These are phyloP conservation scores for Paguma larvata DNA, from an alignment of 2,797 vertebrate genomes.

Conservation along the genomic window DNA sequence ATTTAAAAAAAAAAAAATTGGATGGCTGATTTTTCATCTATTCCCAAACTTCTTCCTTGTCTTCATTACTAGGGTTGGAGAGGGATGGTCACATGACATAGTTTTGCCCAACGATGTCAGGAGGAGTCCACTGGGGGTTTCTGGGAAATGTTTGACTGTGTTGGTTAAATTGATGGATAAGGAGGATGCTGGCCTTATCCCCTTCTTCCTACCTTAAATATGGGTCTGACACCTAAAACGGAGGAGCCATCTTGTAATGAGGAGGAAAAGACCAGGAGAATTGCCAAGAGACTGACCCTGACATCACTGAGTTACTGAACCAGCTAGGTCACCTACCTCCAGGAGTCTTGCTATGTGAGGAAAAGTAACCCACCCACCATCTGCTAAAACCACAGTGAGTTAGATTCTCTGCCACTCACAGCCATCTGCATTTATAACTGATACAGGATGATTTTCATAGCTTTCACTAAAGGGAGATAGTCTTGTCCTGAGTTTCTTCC, in stretches of 20 bases:
- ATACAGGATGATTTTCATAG: neutral
- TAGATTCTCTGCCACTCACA: neutral
- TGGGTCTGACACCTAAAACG: neutral
- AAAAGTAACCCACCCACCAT: neutral
- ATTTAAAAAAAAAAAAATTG: neutral
- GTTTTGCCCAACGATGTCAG: neutral
- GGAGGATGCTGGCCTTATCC: neutral
- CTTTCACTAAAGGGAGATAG: slow-evolving; percentile 31
- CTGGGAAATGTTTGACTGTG: neutral
- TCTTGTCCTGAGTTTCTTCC: slow-evolving; percentile 28
- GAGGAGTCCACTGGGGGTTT: neutral
- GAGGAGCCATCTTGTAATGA: neutral
- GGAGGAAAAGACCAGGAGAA: slow-evolving; percentile 22
- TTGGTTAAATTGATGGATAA: neutral
- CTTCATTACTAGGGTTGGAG: neutral
- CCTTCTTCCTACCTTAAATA: neutral
- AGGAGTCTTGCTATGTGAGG: neutral
- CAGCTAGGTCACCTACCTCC: neutral
- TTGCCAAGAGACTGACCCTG: neutral
- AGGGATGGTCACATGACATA: neutral
- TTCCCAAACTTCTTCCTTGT: neutral
- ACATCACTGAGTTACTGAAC: neutral
- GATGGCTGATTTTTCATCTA: neutral
- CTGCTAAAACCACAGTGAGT: neutral
- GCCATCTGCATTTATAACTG: neutral